These are phyloP conservation scores for Neria commutata DNA, from an alignment of 2,888 invertebrate genomes.

Conservation along the genomic window DNA sequence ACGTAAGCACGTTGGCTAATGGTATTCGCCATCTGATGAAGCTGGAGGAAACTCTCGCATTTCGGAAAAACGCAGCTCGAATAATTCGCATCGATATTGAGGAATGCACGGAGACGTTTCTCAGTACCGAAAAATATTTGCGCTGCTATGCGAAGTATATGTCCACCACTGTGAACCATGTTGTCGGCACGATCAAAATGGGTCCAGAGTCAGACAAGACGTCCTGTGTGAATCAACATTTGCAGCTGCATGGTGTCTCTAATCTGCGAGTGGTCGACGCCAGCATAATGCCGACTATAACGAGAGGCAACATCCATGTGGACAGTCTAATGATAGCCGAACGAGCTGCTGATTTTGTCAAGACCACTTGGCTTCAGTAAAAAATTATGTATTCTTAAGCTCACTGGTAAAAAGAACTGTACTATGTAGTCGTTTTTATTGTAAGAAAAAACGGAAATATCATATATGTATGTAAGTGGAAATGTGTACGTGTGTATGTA, in stretches of 20 bases:
- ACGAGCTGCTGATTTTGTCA: constrained; percentile 70
- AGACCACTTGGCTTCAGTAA: constrained; percentile 44
- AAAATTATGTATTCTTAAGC: no score
- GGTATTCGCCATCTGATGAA: constrained; percentile 51
- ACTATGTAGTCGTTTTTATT: no score
- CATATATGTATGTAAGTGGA: no score
- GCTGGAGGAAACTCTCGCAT: constrained; percentile 60
- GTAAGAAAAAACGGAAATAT: no score
- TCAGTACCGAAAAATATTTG: constrained; percentile 65
- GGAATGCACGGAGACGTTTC: constrained; percentile 41
- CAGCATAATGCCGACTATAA: constrained; percentile 76
- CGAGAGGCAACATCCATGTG: constrained; percentile 82
- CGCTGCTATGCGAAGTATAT: constrained; percentile 70
- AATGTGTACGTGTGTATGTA: no score
- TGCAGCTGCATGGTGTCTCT: constrained; percentile 70
- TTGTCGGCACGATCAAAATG: constrained; percentile 74
- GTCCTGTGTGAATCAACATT: constrained; percentile 71
- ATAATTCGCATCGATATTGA: constrained; percentile 36
- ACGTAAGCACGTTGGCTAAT: constrained; percentile 26
- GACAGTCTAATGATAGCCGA: constrained; percentile 86
- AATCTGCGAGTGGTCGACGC: constrained; percentile 74
- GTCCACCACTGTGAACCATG: constrained; percentile 72
- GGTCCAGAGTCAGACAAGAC: constrained; percentile 66
- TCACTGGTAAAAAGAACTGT: no score
- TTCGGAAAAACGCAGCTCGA: constrained; percentile 51